A percentile compares a stretch with the other conserved stretches of the same genome.
Conservation (phyloP, 2,113 vertebrate genomes). For the Baryphthengus martii region DNA sequence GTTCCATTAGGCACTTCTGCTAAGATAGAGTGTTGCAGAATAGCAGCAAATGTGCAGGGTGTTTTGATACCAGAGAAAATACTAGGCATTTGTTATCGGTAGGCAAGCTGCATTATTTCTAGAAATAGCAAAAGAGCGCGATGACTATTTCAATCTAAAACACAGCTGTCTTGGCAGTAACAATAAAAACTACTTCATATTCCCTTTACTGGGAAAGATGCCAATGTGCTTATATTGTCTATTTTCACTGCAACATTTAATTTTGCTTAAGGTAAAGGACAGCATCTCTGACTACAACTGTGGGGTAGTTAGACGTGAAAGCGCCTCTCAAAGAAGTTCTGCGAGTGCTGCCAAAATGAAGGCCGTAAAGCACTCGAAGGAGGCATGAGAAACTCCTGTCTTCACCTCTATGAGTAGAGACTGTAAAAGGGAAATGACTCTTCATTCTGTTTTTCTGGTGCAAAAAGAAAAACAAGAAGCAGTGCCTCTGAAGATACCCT, state of each 20-base stretch:
- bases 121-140: constrained; percentile 39
- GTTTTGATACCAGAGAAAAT: constrained; percentile 20
- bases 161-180: constrained; percentile 31
- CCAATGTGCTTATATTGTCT: constrained; percentile 33
- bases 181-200: constrained; percentile 37
- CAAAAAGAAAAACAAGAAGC: not conserved
- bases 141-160: constrained; percentile 39
- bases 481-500: not conserved
- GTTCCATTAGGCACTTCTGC: not conserved
- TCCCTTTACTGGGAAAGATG: constrained; percentile 34
- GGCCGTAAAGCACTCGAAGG: constrained; percentile 47
- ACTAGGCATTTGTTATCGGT: not conserved
- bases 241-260: constrained; percentile 34
- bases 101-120: constrained; percentile 51
- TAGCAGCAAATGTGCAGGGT: not conserved
- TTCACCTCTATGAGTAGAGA: constrained; percentile 40
- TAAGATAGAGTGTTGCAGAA: not conserved
- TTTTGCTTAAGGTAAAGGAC: constrained; percentile 64
- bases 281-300: constrained; percentile 6
- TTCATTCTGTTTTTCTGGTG: not conserved
- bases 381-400: constrained; percentile 47
- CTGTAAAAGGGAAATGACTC: constrained; percentile 40
- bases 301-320: constrained; percentile 53
- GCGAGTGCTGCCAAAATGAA: constrained; percentile 57
- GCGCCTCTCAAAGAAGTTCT: constrained; percentile 50